phyloP scores from a whole-genome alignment of 2,797 vertebrate species.

The Sebastes taczanowskii region DNA sequence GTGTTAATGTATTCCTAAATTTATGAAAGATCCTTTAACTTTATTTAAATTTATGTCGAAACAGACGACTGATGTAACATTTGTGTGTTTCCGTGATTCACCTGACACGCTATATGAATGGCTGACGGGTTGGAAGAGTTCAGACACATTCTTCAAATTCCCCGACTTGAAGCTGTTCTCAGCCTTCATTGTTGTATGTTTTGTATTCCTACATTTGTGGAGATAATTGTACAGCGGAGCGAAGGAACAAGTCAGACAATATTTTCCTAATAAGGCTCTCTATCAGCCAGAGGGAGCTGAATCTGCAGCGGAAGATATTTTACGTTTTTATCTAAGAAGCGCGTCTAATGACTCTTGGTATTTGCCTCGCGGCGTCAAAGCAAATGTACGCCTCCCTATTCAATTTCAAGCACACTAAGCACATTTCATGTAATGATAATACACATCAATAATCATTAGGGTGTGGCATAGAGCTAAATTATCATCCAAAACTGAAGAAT shows the following conservation, averaged over 20 bases:
- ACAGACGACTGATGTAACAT: neutral
- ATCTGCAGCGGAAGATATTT: conserved; percentile 55
- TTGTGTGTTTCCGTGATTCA: neutral
- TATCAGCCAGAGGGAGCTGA: conserved; percentile 67
- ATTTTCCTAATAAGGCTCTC: conserved; percentile 69
- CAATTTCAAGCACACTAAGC: conserved; percentile 73
- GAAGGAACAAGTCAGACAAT: conserved; percentile 61
- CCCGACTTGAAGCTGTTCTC: conserved; percentile 26
- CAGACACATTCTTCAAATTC: neutral
- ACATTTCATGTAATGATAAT: conserved; percentile 71
- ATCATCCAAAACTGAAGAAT: conserved; percentile 35
- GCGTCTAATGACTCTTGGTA: conserved; percentile 69
- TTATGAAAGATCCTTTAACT: neutral
- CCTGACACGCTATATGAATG: neutral
- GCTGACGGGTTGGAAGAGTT: neutral
- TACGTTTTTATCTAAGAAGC: conserved; percentile 67
- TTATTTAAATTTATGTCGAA: neutral
- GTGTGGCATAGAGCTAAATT: conserved; percentile 40
- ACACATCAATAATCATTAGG: conserved; percentile 71
- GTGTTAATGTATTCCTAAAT: neutral
- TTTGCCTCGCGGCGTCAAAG: conserved; percentile 59
- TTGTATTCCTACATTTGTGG: conserved; percentile 26
- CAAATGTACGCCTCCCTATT: conserved; percentile 64
- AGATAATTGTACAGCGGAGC: conserved; percentile 55
- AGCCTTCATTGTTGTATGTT: conserved; percentile 27